Evolutionary conservation across 2,888 invertebrate species (phyloP).

Genomic region (Elmis aenea): DNA sequence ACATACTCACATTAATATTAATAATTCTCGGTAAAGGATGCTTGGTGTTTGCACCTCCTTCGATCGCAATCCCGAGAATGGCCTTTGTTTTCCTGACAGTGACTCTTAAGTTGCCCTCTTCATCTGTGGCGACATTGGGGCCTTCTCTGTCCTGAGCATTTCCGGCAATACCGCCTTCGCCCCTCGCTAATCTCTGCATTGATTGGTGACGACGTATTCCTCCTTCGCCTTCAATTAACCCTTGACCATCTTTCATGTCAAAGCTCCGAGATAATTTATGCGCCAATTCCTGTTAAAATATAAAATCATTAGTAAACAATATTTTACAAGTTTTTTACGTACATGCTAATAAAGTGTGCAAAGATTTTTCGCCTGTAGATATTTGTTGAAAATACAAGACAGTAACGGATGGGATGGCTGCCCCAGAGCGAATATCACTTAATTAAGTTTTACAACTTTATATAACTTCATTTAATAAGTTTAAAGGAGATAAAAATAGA

Average conservation of each 20-base stretch:
- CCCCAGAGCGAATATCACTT: no score
- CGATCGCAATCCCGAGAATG: slow-evolving; percentile 93
- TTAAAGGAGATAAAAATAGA: no score
- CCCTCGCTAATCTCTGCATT: slow-evolving; percentile 67
- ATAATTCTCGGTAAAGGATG: slow-evolving; percentile 93
- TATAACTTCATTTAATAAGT: no score
- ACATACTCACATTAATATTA: slow-evolving; percentile 82
- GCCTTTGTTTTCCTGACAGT: slow-evolving; percentile 91
- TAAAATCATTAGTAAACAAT: no score
- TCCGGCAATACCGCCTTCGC: slow-evolving; percentile 48
- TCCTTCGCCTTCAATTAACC: slow-evolving; percentile 60
- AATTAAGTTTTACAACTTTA: no score
- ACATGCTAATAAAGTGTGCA: no score
- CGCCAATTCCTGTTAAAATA: slow-evolving; percentile 69
- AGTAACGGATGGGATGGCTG: no score
- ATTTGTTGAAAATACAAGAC: no score
- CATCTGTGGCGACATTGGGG: slow-evolving; percentile 72
- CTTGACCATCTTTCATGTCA: slow-evolving; percentile 82
- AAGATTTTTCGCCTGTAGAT: no score
- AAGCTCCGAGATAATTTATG: slow-evolving; percentile 83
- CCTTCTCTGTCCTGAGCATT: slow-evolving; percentile 41
- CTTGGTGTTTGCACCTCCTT: slow-evolving; percentile 94
- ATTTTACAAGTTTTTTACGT: no score
- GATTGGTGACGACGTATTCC: slow-evolving; percentile 71
- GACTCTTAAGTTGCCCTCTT: slow-evolving; percentile 83